Conservation (phyloP, 1,140 invertebrate species). For the Drepana arcuata region DNA sequence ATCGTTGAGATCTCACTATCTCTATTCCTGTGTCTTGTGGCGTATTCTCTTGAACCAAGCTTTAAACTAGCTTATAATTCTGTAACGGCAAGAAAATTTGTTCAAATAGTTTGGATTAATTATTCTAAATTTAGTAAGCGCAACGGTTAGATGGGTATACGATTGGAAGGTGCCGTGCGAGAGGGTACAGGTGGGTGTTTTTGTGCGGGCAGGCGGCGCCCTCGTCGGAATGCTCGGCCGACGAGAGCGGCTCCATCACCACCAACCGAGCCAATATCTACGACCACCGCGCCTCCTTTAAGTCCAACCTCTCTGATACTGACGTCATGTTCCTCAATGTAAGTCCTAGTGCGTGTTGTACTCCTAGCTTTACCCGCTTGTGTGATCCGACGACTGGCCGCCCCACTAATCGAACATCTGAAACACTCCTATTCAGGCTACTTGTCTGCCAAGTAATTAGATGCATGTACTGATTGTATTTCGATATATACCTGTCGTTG, state of each 20-base stretch:
- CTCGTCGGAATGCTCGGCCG: constrained; percentile 75
- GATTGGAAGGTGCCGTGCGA: constrained; percentile 5
- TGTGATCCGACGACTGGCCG: constrained; percentile 4
- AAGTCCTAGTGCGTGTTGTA: constrained; percentile 68
- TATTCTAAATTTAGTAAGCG: no score
- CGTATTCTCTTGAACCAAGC: no score
- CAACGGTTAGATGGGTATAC: no score
- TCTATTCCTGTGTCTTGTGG: no score
- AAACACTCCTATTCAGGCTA: no score
- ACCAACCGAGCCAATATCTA: constrained; percentile 80
- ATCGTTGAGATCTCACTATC: no score
- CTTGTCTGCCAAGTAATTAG: constrained; percentile 3
- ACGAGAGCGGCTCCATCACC: constrained; percentile 85
- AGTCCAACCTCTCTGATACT: constrained; percentile 93
- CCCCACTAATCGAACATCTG: no score
- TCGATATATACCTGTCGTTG: no score
- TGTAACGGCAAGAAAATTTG: no score
- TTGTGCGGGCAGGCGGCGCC: constrained; percentile 74
- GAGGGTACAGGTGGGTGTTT: constrained; percentile 20
- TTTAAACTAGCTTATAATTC: no score
- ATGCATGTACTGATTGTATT: no score
- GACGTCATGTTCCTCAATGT: constrained; percentile 92
- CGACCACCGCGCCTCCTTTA: constrained; percentile 74
- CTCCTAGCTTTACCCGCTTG: constrained; percentile 8
- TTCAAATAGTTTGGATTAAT: no score